Evolutionary conservation across 2,797 vertebrate species (phyloP), one percentile per base, ranked within the genome.

Genomic region (Enteromius treurensis): DNA sequence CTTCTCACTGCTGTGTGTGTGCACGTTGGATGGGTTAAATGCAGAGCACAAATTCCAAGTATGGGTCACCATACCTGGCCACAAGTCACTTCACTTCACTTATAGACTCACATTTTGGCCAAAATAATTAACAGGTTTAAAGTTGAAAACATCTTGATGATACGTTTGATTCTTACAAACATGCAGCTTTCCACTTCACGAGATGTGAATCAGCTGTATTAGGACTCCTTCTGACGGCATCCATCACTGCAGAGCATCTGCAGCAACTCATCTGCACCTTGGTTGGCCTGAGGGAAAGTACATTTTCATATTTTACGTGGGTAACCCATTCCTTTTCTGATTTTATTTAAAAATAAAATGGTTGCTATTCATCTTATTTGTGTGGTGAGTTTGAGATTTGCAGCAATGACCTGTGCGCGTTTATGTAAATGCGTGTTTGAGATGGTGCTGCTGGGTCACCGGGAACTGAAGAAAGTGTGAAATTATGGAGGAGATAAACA

Each of bases 391-490:
- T 13, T 62, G 23, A 3, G 29, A 62, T 62, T 15, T 29, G 60
- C 11, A 23, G 40, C 14, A 17, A 47, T 9, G 7, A 29, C 8
- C 3, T 6, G 19, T 37, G 29, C 14, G 71, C 8, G 45, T 51
- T 26, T 51, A 32, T 58, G 34, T 26, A 17, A 5, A 26, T 45
- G 75, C 23, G 58, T 21, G 37, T 79, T 14, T n/a, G 3, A 34
- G 42, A 32, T 26, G 68, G 6, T 6, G 3, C 69, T 40, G 23
- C 23, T 6, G 49, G 49, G 37, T 58, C 23, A 29, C 10, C 3
- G 5, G 45, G 71, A 79, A 67, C 19, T 34, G 45, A 70, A 82
- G 26, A 60, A 37, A 10, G 29, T 49, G 80, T 64, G 55, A 64
- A 58, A 32, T 23, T 10, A 32, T 15, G 9, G 37, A 77, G 0